Evolutionary conservation across 2,888 invertebrate species (phyloP).

Genomic region (Cephonodes hylas): DNA sequence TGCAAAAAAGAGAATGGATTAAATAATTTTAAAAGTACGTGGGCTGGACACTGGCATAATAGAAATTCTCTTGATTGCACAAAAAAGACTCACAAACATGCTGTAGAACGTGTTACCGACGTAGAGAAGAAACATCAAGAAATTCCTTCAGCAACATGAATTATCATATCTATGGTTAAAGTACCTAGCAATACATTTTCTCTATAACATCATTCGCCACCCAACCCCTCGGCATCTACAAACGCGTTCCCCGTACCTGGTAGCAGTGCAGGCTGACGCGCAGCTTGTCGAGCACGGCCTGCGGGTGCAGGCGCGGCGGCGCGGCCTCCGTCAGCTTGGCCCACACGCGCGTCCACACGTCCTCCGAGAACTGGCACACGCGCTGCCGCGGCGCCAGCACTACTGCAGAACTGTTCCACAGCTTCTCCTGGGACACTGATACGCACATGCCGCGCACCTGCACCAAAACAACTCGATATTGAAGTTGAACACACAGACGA

Average conservation of each 20-base stretch:
- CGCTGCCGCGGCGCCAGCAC: slow-evolving; percentile 91
- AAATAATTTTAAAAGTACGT: too few species aligned
- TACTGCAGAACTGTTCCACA: slow-evolving; percentile 92
- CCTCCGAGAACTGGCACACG: slow-evolving; percentile 89
- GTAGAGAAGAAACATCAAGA: too few species aligned
- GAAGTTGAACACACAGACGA: too few species aligned
- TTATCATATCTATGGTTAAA: too few species aligned
- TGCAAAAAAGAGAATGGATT: neutral
- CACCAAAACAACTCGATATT: neutral
- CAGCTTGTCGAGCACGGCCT: slow-evolving; percentile 88
- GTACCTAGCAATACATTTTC: too few species aligned
- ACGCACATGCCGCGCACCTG: slow-evolving; percentile 79
- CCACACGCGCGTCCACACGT: slow-evolving; percentile 92
- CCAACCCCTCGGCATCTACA: too few species aligned
- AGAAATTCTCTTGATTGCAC: too few species aligned
- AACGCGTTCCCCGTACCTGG: slow-evolving; percentile 84
- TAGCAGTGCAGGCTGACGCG: slow-evolving; percentile 91
- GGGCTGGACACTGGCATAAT: too few species aligned
- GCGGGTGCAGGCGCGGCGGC: slow-evolving; percentile 82
- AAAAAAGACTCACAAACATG: too few species aligned
- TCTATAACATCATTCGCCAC: neutral
- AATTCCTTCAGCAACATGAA: too few species aligned
- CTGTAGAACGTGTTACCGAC: too few species aligned
- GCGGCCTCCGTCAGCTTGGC: slow-evolving; percentile 79
- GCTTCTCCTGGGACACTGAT: slow-evolving; percentile 86